Base-by-base conservation (phyloP, 2,113 vertebrate species). In the Mola mola region DNA sequence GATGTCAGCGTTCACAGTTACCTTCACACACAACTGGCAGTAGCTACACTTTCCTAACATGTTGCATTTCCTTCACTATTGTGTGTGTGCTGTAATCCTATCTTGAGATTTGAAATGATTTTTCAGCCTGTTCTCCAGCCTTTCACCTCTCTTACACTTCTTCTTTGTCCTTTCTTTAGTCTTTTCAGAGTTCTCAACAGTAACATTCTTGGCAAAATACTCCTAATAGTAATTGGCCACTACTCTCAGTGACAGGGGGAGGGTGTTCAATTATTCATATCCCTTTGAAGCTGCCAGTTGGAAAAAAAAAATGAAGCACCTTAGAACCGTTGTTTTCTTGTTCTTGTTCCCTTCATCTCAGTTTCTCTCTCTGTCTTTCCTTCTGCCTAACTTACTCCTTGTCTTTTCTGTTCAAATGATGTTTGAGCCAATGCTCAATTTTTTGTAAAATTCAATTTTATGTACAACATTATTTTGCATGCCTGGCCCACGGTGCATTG, bases 261-360 rank as follows among this genome's bases (percentile, higher is more conserved):
- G 82, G 48, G 42, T 81, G 86, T 90, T 93, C 89, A 92, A 92
- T 94, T 90, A 94, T 94, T 94, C 87, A 92, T 91, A 89, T 91
- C 84, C 75, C 90, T 94, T 93, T 94, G 91, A 93, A 93, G 91
- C 89, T 93, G 80, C 76, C 81, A 76, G 78, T 82, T 85, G 42
- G 34, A 84, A 91, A 44, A 64, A 44, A 10, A 62, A 68, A 66
- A 90, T 8, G 83, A 77, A 82, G 66, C 87, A 83, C 89, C 89
- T 88, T 84, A 88, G 89, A 84, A 88, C 81, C 51, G 69, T 75
- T 87, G 53, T 75, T 89, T 87, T 88, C 74, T 85, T 70, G 33
- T 75, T 56, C 53, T 66, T 46, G 13, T 43, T 65, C 36, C 25
- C 22, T 25, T 11, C 6, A 22, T 37, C 24, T 60, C 17, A 4